Percentiles rank a stretch among this genome's conserved stretches.
Evolutionary conservation across 2,797 vertebrate species (phyloP).

Genomic region (Enteromius viviparus): DNA sequence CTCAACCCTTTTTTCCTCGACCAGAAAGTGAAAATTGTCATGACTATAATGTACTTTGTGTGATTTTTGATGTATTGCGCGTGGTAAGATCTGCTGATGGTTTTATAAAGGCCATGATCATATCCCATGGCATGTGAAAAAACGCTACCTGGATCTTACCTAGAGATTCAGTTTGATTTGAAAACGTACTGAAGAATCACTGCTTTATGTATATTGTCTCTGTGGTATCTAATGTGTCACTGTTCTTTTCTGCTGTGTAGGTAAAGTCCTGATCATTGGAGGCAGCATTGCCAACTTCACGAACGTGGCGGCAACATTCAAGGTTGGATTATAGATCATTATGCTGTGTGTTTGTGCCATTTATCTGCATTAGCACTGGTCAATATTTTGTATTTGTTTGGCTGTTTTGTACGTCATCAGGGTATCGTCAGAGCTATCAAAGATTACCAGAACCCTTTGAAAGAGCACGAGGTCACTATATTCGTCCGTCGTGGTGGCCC

Average conservation of each 20-base stretch:
- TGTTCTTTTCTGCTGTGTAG: slow-evolving; percentile 66
- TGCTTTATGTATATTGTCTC: not conserved
- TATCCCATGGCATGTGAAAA: not conserved
- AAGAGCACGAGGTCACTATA: slow-evolving; percentile 94
- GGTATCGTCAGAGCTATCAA: slow-evolving; percentile 97
- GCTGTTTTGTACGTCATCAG: slow-evolving; percentile 67
- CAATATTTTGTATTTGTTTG: slow-evolving; percentile 13
- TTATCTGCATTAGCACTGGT: slow-evolving; percentile 12
- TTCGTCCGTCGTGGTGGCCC: slow-evolving; percentile 97
- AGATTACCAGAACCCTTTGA: slow-evolving; percentile 92
- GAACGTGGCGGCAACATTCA: slow-evolving; percentile 98
- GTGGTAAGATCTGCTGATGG: not conserved
- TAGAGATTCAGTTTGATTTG: not conserved
- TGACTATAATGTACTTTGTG: not conserved
- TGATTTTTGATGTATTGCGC: not conserved
- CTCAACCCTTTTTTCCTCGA: not conserved
- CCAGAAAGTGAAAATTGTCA: not conserved
- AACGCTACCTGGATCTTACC: not conserved
- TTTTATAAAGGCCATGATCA: not conserved
- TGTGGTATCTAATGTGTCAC: not conserved
- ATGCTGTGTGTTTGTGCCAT: not conserved
- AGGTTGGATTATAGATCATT: slow-evolving; percentile 76
- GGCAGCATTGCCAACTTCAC: slow-evolving; percentile 99
- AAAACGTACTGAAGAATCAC: not conserved
- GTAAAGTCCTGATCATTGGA: slow-evolving; percentile 97